Base-by-base conservation (phyloP, 2,797 vertebrate species). In the Cottoperca gobio region DNA sequence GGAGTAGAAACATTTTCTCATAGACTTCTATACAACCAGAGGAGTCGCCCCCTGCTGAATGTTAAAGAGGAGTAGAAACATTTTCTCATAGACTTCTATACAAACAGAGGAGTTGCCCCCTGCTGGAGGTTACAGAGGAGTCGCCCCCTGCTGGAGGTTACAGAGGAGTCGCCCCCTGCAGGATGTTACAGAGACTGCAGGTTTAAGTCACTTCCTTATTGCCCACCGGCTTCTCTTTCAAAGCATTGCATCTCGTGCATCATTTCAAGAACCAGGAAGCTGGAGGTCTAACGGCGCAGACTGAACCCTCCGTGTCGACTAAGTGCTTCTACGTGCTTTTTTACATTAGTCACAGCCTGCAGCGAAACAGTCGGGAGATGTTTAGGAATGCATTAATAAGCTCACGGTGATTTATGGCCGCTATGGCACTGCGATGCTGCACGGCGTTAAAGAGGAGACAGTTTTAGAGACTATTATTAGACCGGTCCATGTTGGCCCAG, bases 341-440 rank as follows among this genome's bases (percentile, higher is more conserved):
- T 65, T 19, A 37, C 45, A 4, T 40, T n/a, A 24, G 35, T 49
- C 54, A 2, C 57, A 70, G 53, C 67, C 46, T 40, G 43, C 1
- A 45, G 42, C 74, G 55, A 54, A 66, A 58, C 11, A 43, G 13
- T 83, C 24, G 5, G 31, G 50, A 46, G 42, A 50, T 28, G 66
- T 86, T 53, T 40, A 52, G 54, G 79, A 82, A 80, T 78, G 78
- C 68, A 35, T 85, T 73, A 69, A 74, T 73, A 63, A 83, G 24
- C 33, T 5, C 52, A 21, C 31, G 35, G 43, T 63, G 67, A 70
- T 82, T 76, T 61, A 39, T 26, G 21, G 45, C 21, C 59, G 59
- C 16, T 16, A 6, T 16, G 11, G 61, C 21, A 5, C 59, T 60
- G 46, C 33, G 42, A 63, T 72, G 81, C 62, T 64, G 64, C 70